Base-by-base conservation (phyloP, 2,113 vertebrate genomes). In the Seriola quinqueradiata region DNA sequence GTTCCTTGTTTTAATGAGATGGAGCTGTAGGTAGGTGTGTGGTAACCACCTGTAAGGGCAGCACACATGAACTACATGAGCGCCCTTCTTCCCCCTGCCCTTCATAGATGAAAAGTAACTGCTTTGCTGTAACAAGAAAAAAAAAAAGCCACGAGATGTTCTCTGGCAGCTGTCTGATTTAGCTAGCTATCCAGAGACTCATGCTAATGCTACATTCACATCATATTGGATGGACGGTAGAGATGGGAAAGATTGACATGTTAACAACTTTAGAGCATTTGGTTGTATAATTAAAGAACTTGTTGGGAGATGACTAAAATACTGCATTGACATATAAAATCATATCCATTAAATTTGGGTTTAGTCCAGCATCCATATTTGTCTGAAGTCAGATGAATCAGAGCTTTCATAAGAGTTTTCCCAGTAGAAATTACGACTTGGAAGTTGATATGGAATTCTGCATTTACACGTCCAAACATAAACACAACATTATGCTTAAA, bases 151-250 rank as follows among this genome's bases (percentile, higher is more conserved):
- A 25, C 58, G 36, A 75, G 16, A 14, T 61, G 13, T 32, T 46
- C 19, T 61, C 23, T 68, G 17, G 36, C 68, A 72, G 69, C 44
- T 77, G 46, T 55, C 21, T 75, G 57, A 10, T 36, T 66, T 60
- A 44, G 12, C 14, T 44, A 55, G 75, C 25, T 54, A 17, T 54
- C 7, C 1, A 21, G 69, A 71, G 23, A 8, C 61, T 55, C 23
- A 50, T 25, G 54, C 54, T 69, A 25, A 50, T 54, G 8, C 19
- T 52, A 21, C 50, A 4, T 21, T 21, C 50, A 52, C 1, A 2
- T 1, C 50, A 21, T 9, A 52, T n/a, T 3, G 50, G 17, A 9
- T 8, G 2, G 50, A 21, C 9, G 19, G 6, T 2, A 9, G 8
- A 52, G 44, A 52, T n/a, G 44, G 25, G 50, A 52, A 54, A 23